These are phyloP conservation scores for Drosophila pseudoobscura DNA, from an alignment of 1,140 invertebrate genomes.

Conservation along the genomic window DNA sequence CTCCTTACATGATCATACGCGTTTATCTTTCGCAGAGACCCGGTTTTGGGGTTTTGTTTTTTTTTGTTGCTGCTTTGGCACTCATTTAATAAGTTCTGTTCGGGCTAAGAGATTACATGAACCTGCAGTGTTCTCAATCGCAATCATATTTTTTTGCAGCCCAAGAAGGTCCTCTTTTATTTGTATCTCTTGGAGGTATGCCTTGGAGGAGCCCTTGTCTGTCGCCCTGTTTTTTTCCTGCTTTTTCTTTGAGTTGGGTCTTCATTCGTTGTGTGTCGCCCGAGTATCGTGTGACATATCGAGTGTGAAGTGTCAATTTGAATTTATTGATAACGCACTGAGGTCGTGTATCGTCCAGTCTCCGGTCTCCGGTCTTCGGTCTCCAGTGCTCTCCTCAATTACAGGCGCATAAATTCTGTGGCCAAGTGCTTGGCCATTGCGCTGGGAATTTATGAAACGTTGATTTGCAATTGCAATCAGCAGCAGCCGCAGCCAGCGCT, in stretches of 20 bases:
- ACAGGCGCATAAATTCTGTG: constrained; percentile 66
- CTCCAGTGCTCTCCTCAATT: constrained; percentile 52
- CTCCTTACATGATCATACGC: constrained; percentile 77
- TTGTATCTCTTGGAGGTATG: constrained; percentile 6
- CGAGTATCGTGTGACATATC: constrained; percentile 83
- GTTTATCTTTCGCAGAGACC: constrained; percentile 70
- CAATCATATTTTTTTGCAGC: constrained; percentile 70
- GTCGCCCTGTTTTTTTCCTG: constrained; percentile 30
- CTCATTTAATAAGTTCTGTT: constrained; percentile 81
- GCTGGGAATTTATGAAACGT: constrained; percentile 71
- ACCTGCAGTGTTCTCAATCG: constrained; percentile 81
- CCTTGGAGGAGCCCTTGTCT: constrained; percentile 17
- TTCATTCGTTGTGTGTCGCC: background rate
- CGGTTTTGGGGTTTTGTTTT: constrained; percentile 57
- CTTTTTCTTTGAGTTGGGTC: constrained; percentile 54
- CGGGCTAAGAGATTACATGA: constrained; percentile 83
- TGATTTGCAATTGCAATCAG: constrained; percentile 75
- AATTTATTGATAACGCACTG: constrained; percentile 83
- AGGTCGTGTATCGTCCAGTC: constrained; percentile 38
- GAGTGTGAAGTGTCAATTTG: constrained; percentile 83
- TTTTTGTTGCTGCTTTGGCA: constrained; percentile 67
- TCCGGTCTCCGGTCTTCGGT: background rate
- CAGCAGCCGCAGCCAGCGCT: background rate
- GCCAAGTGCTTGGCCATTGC: constrained; percentile 68
- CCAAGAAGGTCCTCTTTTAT: background rate